These are phyloP conservation scores for Cephalopterus ornatus DNA, from an alignment of 2,113 vertebrate genomes.

Conservation along the genomic window DNA sequence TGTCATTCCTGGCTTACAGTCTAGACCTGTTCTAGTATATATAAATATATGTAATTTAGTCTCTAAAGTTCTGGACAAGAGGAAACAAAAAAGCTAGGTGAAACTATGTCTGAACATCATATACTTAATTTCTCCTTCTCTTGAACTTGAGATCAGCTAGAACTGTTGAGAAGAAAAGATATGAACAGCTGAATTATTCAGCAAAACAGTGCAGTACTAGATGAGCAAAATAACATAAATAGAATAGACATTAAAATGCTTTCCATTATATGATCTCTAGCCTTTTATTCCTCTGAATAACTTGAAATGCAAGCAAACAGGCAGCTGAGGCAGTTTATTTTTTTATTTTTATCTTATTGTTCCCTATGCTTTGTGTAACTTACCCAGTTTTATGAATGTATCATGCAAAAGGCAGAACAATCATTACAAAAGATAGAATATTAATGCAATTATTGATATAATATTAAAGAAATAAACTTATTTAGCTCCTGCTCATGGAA, in stretches of 20 bases:
- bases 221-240: background rate
- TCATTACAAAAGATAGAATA: background rate
- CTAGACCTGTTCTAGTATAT: background rate
- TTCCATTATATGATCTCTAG: background rate
- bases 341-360: background rate
- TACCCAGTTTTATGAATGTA: background rate
- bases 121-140: background rate
- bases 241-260: background rate
- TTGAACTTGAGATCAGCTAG: background rate
- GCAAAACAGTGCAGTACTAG: background rate
- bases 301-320: background rate
- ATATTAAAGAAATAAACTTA: background rate
- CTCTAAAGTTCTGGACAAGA: background rate
- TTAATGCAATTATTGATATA: background rate
- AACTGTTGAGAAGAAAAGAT: background rate
- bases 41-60: background rate
- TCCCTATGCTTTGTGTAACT: background rate
- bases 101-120: background rate
- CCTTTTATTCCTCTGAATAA: background rate
- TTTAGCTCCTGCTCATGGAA: background rate
- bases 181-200: background rate
- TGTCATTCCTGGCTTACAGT: background rate
- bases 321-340: background rate
- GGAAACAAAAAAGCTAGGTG: background rate
- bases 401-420: background rate